Evolutionary conservation across 92 coral and sea anemone genomes (phyloP), one percentile per base, ranked within the genome.

Genomic region (Ricordea florida): DNA sequence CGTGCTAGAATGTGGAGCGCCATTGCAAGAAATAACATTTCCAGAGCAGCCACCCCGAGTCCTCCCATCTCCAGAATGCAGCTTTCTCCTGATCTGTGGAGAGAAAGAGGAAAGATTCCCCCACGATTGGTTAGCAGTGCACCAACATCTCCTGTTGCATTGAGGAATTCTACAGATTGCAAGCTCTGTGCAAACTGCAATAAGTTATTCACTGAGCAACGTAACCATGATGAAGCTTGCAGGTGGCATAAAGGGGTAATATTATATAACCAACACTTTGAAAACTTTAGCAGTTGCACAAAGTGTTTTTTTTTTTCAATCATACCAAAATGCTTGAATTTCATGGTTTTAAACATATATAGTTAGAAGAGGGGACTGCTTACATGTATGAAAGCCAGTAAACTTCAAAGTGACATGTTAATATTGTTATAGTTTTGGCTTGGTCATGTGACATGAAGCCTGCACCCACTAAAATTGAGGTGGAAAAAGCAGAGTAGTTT

Each of bases 181-280:
- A 55, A 71, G 69, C 68, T 60, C 38, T 93, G 98, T 58, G 61
- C 62, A 20, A 78, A 90, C 36, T 93, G 98, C 78, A 89, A 89
- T 16, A 90, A 85, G 69, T 57, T 87, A 26, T 93, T 87, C 40
- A 52, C 70, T 2, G 86, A 79, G 42, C 64, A 72, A 14, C 31
- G 49, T 5, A 94, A 94, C 66, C 90, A 88, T 46, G 73, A 58
- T 8, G 80, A 63, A 16, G 97, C 97, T n/a, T 94, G 98, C 62
- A 84, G 57, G 18, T 93, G 98, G 97, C 98, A 93, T 72, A 76
- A 65, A 69, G 98, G 98, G 92, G 98, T 91, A 87, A 50, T 96
- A 52, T 26, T 7, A 44, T 61, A n/a, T n/a, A n/a, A n/a, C n/a
- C n/a, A n/a, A n/a, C n/a, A n/a, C n/a, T n/a, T n/a, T n/a, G n/a